Percentiles rank a stretch among this genome's conserved stretches.
phyloP scores from a whole-genome alignment of 1,140 invertebrate species.

The Bombus impatiens region DNA sequence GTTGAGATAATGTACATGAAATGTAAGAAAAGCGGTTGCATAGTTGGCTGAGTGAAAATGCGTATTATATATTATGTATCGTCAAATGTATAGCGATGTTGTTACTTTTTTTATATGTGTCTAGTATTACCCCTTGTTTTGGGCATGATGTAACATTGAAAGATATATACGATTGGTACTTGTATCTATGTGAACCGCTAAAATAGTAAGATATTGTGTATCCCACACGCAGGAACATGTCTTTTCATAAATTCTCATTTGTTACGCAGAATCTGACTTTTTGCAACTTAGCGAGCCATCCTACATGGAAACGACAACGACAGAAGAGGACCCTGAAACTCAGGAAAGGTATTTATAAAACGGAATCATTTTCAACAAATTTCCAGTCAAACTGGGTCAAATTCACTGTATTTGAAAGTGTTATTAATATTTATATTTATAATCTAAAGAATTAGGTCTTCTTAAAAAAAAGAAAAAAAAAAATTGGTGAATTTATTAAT shows the following conservation, averaged over 20 bases:
- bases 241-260: conserved; percentile 68
- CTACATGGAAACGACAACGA: conserved; percentile 82
- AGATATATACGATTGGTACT: conserved; percentile 71
- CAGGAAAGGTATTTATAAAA: conserved; percentile 81
- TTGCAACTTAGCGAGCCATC: conserved; percentile 84
- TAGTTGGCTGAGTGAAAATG: conserved; percentile 74
- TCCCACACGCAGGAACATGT: not conserved
- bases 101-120: conserved; percentile 81
- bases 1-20: conserved; percentile 16
- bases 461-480: too few species aligned
- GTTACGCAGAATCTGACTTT: conserved; percentile 83
- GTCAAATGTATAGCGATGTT: conserved; percentile 77
- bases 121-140: conserved; percentile 80
- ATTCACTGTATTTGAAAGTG: too few species aligned
- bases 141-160: conserved; percentile 80
- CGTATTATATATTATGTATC: conserved; percentile 74
- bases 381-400: too few species aligned
- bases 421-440: too few species aligned
- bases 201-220: conserved; percentile 50
- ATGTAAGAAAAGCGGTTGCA: conserved; percentile 59
- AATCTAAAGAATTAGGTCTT: too few species aligned
- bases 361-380: not conserved
- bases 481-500: too few species aligned
- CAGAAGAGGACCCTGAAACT: conserved; percentile 83
- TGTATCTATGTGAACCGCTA: conserved; percentile 72